Percentiles rank a stretch among this genome's conserved stretches.
Conservation (phyloP, 2,888 invertebrate genomes). For the Keiferia lycopersicella region DNA sequence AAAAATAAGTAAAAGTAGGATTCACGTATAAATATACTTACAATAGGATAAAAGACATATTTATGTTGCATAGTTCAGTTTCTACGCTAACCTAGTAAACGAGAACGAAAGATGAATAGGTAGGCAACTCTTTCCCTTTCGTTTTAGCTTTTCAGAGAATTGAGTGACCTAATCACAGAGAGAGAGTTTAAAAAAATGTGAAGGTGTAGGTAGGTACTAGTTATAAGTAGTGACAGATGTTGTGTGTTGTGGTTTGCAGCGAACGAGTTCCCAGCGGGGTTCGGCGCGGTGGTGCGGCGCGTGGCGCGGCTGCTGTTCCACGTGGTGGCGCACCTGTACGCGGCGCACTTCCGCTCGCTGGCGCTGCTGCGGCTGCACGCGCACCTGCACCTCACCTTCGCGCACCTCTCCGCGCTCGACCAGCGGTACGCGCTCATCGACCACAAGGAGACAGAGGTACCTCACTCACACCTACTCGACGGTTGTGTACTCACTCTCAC, state of each 20-base stretch:
- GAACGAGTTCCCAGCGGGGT: slow-evolving; percentile 96
- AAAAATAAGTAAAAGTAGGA: no score
- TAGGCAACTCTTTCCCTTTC: no score
- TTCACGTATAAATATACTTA: neutral
- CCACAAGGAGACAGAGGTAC: slow-evolving; percentile 94
- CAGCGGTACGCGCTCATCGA: slow-evolving; percentile 95
- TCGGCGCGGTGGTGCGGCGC: slow-evolving; percentile 97
- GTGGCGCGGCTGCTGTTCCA: slow-evolving; percentile 98
- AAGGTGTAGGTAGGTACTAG: no score
- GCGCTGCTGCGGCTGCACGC: slow-evolving; percentile 96
- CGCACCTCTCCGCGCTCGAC: slow-evolving; percentile 94
- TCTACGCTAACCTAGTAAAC: no score
- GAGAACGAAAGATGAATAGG: no score
- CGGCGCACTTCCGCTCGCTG: slow-evolving; percentile 98
- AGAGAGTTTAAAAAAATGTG: no score
- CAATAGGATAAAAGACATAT: no score
- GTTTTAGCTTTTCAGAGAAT: no score
- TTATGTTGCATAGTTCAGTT: no score
- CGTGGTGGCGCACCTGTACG: slow-evolving; percentile 98
- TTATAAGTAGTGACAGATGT: neutral
- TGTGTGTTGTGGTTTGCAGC: slow-evolving; percentile 73
- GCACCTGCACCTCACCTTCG: slow-evolving; percentile 98
- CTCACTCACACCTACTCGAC: no score
- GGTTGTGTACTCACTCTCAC: no score
- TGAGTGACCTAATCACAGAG: no score